Percentiles rank a stretch among this genome's conserved stretches.
Conservation (phyloP, 2,888 invertebrate genomes). For the Petrolisthes manimaculis region DNA sequence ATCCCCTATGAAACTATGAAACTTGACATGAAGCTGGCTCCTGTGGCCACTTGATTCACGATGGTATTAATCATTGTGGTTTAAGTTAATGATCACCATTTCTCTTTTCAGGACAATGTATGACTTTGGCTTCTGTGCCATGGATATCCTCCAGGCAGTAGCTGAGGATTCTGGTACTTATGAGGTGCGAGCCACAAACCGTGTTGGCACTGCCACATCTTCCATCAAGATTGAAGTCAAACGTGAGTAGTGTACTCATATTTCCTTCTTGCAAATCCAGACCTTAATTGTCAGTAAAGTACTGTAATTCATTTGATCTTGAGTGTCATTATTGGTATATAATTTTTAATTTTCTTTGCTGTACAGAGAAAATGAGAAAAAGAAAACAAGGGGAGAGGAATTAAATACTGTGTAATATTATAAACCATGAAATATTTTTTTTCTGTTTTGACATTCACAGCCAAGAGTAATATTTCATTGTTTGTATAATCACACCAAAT, state of each 20-base stretch:
- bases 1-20: too few relatives aligned
- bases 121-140: slow-evolving; percentile 96
- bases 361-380: too few relatives aligned
- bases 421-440: background rate
- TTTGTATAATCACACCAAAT: background rate
- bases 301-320: too few relatives aligned
- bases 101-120: slow-evolving; percentile 81
- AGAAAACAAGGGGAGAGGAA: too few relatives aligned
- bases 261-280: too few relatives aligned
- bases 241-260: slow-evolving; percentile 46
- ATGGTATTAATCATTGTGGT: background rate
- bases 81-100: background rate
- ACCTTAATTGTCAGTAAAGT: too few relatives aligned
- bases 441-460: background rate
- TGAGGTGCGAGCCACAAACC: slow-evolving; percentile 88
- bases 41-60: too few relatives aligned
- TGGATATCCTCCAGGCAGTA: slow-evolving; percentile 94
- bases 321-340: too few relatives aligned
- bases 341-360: too few relatives aligned
- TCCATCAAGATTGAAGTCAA: slow-evolving; percentile 62
- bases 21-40: too few relatives aligned
- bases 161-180: slow-evolving; percentile 95
- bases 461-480: background rate
- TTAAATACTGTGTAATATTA: too few relatives aligned
- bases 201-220: slow-evolving; percentile 80